Conservation (phyloP, 2,113 vertebrate genomes). For the Hemicordylus capensis region DNA sequence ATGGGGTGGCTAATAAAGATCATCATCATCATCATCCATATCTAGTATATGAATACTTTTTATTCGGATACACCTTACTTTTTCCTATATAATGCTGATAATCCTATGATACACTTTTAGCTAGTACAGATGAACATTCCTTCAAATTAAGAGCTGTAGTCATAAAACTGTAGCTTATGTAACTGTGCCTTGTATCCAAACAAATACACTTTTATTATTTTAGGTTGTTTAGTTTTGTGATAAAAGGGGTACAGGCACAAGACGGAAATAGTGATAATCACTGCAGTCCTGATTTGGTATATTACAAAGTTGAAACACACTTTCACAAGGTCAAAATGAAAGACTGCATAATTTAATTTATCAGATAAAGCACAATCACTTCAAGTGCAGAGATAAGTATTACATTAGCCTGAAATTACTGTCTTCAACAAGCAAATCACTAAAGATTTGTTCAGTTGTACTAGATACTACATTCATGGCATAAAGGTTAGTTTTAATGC, state of each 20-base stretch:
- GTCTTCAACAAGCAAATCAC: slow-evolving; percentile 70
- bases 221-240: slow-evolving; percentile 59
- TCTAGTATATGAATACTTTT: no score
- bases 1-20: no score
- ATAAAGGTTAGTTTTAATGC: slow-evolving; percentile 63
- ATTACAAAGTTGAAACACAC: slow-evolving; percentile 69
- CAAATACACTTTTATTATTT: neutral
- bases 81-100: neutral
- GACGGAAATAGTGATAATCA: slow-evolving; percentile 39
- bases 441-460: slow-evolving; percentile 68
- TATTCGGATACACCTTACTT: neutral
- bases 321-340: slow-evolving; percentile 65
- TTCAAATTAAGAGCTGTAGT: neutral
- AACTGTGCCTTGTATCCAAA: no score
- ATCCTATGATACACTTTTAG: neutral
- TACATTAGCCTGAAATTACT: slow-evolving; percentile 65
- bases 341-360: slow-evolving; percentile 78
- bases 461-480: slow-evolving; percentile 58
- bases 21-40: no score
- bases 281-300: slow-evolving; percentile 55
- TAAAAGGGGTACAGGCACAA: slow-evolving; percentile 47
- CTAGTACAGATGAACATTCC: neutral
- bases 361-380: slow-evolving; percentile 72
- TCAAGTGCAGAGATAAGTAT: slow-evolving; percentile 66
- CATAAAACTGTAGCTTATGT: neutral